Conservation (phyloP, 2,888 invertebrate species). For the Drosophila pseudotakahashii region DNA sequence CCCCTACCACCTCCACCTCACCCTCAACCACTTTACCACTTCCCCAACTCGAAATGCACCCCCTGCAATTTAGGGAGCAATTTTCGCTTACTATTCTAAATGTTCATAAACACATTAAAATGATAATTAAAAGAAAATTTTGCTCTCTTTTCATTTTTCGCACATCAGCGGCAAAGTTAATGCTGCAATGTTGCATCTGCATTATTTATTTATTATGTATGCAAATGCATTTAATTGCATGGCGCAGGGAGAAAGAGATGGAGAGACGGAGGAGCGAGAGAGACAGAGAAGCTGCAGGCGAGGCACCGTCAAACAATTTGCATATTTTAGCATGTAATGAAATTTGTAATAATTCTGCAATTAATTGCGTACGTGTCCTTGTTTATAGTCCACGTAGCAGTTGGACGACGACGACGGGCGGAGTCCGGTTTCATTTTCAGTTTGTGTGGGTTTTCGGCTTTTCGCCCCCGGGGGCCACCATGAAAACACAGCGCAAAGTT, state of each 20-base stretch:
- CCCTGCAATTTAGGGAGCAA: conserved; percentile 62
- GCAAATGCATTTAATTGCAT: conserved; percentile 82
- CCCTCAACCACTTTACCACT: neutral
- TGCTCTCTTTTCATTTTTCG: conserved; percentile 43
- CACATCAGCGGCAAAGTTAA: conserved; percentile 49
- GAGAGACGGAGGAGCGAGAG: neutral
- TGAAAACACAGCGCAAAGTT: neutral
- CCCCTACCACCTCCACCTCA: neutral
- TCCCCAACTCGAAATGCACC: neutral
- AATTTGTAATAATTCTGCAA: conserved; percentile 82
- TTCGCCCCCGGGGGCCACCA: conserved; percentile 31
- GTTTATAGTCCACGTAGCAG: conserved; percentile 51
- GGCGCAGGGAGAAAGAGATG: conserved; percentile 25
- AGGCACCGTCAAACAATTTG: conserved; percentile 72
- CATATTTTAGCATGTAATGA: conserved; percentile 81
- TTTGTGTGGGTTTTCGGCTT: conserved; percentile 22
- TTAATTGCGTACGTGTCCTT: conserved; percentile 80
- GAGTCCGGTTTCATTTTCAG: conserved; percentile 42
- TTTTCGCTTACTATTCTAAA: conserved; percentile 74
- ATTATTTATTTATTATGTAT: conserved; percentile 81
- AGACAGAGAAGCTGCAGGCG: conserved; percentile 14
- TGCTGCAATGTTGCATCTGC: conserved; percentile 56
- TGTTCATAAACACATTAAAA: conserved; percentile 81
- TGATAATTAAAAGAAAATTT: conserved; percentile 77
- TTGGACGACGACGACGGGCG: neutral